A percentile compares a stretch with the other conserved stretches of the same genome.
These are phyloP conservation scores for Brachystomella parvula DNA, from an alignment of 1,140 invertebrate species.

Conservation along the genomic window DNA sequence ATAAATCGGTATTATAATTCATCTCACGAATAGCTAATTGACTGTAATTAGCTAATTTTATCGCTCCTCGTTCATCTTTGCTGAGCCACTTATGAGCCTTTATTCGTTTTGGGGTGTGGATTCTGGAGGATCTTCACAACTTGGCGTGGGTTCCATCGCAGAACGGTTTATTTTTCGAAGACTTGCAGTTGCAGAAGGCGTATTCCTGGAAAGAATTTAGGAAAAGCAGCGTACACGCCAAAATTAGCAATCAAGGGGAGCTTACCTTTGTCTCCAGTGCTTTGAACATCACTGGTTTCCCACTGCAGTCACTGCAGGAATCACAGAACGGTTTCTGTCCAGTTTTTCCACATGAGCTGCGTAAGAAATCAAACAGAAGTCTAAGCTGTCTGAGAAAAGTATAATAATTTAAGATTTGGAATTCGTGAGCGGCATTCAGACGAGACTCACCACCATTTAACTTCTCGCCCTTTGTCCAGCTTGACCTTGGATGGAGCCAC, in stretches of 20 bases:
- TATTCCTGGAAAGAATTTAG: not conserved
- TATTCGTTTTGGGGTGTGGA: too few relatives aligned
- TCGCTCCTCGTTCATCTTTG: not conserved
- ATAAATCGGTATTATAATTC: not conserved
- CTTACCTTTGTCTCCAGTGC: not conserved
- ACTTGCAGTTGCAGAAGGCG: not conserved
- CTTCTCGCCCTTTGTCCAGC: slow-evolving; percentile 4
- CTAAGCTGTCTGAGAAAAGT: not conserved
- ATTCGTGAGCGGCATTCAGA: too few relatives aligned
- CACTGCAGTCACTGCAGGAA: not conserved
- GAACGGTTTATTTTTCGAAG: slow-evolving; percentile 3
- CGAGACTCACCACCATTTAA: not conserved
- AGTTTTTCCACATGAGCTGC: not conserved
- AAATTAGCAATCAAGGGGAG: not conserved
- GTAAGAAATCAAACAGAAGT: not conserved
- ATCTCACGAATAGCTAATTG: not conserved
- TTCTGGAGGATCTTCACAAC: not conserved
- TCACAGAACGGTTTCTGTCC: not conserved
- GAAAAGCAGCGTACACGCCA: not conserved
- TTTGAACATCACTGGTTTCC: slow-evolving; percentile 1
- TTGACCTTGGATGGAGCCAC: not conserved
- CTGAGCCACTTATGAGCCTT: not conserved
- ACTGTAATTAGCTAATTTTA: not conserved
- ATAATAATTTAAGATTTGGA: too few relatives aligned
- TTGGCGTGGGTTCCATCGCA: not conserved